phyloP scores from a whole-genome alignment of 2,797 vertebrate species.

The Amphiprion clarkii region DNA sequence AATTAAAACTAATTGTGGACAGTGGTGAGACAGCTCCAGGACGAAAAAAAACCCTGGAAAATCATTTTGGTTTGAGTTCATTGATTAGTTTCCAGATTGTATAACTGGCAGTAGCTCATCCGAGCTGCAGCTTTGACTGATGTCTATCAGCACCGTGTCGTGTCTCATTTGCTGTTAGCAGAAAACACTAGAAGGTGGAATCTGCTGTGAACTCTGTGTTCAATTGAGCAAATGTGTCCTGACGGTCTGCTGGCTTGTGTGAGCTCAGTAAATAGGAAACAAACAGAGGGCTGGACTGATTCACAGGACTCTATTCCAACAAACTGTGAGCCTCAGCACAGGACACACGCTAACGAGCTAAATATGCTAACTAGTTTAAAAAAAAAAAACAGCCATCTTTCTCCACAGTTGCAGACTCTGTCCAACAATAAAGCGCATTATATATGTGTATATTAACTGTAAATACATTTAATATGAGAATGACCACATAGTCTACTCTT shows the following conservation, averaged over 20 bases:
- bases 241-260: no score
- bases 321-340: no score
- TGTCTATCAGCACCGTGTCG: conserved; percentile 10
- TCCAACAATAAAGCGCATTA: not conserved
- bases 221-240: no score
- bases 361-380: no score
- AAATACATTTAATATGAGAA: not conserved
- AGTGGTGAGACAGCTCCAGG: conserved; percentile 28
- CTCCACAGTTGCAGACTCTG: not conserved
- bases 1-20: conserved; percentile 49
- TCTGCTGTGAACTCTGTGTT: no score
- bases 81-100: conserved; percentile 35
- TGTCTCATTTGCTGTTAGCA: conserved; percentile 7
- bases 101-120: conserved; percentile 16
- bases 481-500: no score
- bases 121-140: conserved; percentile 16
- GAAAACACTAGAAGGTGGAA: no score
- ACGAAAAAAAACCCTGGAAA: conserved; percentile 44
- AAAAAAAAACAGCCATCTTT: no score
- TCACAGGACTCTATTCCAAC: no score
- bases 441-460: not conserved
- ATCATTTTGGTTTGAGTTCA: conserved; percentile 44
- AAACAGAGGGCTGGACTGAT: no score
- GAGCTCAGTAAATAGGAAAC: no score
- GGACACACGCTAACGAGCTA: no score